phyloP scores from a whole-genome alignment of 2,113 vertebrate genomes.

The Tenebrosternarchus preto region DNA sequence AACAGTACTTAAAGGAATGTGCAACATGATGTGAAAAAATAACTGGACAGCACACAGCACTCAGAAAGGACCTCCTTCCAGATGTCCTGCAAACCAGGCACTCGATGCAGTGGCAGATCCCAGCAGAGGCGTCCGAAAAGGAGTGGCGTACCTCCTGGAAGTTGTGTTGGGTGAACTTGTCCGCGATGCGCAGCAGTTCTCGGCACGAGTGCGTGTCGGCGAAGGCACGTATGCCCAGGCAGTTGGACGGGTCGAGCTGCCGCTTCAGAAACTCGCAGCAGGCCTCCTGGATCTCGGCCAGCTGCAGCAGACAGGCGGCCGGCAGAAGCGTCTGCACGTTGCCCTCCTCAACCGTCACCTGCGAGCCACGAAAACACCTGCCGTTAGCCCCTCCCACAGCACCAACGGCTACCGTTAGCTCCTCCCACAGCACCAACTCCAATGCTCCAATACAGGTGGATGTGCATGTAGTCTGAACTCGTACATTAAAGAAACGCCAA shows the following conservation, averaged over 20 bases:
- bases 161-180: slow-evolving; percentile 99
- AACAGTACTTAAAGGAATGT: no score
- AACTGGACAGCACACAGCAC: no score
- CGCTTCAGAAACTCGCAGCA: slow-evolving; percentile 98
- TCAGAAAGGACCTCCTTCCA: no score
- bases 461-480: no score
- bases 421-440: not conserved
- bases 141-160: slow-evolving; percentile 89
- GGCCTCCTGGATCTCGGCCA: slow-evolving; percentile 98
- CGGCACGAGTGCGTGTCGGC: slow-evolving; percentile 97
- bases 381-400: not conserved
- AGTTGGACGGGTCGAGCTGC: slow-evolving; percentile 97
- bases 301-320: slow-evolving; percentile 94
- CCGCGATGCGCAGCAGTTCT: slow-evolving; percentile 93
- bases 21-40: no score
- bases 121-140: not conserved
- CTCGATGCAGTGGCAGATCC: no score
- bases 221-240: slow-evolving; percentile 95
- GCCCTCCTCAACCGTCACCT: slow-evolving; percentile 96
- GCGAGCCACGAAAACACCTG: slow-evolving; percentile 5
- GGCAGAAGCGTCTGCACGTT: slow-evolving; percentile 96
- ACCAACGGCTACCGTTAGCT: not conserved
- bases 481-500: no score
- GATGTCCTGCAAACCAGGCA: no score
- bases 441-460: no score